Evolutionary conservation across 2,888 invertebrate species (phyloP).

Genomic region (Zygogramma bicolorata): DNA sequence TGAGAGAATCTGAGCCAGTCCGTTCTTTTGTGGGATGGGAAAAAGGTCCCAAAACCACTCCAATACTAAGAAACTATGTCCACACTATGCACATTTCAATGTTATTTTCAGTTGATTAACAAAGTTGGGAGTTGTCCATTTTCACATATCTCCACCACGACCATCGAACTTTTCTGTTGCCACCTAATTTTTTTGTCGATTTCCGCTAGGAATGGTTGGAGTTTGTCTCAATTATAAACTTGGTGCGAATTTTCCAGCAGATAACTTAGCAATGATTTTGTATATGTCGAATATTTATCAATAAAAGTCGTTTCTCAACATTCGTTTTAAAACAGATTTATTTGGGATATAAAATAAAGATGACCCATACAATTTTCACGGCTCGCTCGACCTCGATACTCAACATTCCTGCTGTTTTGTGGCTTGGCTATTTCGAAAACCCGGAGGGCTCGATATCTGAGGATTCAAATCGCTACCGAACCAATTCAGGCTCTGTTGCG

Average conservation of each 20-base stretch:
- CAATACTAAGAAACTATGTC: too few relatives aligned
- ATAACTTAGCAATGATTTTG: too few relatives aligned
- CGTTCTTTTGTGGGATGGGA: too few relatives aligned
- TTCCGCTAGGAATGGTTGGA: background rate
- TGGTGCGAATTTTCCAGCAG: too few relatives aligned
- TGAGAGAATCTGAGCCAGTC: too few relatives aligned
- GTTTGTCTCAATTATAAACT: too few relatives aligned
- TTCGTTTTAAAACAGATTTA: conserved; percentile 25
- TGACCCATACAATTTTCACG: conserved; percentile 42
- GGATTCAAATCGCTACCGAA: conserved; percentile 62
- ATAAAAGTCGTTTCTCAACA: too few relatives aligned
- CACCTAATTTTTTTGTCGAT: background rate
- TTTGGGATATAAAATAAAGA: conserved; percentile 30
- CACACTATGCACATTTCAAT: background rate
- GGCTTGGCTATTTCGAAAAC: conserved; percentile 63
- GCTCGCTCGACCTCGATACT: conserved; percentile 29
- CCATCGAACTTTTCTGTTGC: background rate
- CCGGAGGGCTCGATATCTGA: conserved; percentile 66
- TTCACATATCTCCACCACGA: background rate
- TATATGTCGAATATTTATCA: too few relatives aligned
- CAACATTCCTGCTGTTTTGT: conserved; percentile 66
- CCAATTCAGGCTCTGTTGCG: conserved; percentile 62
- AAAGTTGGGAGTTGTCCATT: background rate
- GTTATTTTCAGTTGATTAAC: background rate
- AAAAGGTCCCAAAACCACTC: too few relatives aligned